phyloP scores from a whole-genome alignment of 2,888 invertebrate species.

The Thecophora atra region DNA sequence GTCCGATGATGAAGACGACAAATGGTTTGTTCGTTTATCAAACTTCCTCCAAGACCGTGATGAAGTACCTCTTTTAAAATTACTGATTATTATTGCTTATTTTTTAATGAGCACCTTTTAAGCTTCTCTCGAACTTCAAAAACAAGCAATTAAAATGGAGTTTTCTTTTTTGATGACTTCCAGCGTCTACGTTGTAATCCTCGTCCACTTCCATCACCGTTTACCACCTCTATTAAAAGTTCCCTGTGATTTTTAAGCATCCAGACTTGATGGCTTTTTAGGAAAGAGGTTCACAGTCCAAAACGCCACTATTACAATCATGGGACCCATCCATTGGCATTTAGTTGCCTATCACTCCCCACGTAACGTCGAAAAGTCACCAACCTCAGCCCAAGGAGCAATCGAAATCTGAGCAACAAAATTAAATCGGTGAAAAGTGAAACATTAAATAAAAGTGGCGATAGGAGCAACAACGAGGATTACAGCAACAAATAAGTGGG shows the following conservation, averaged over 20 bases:
- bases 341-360: neutral
- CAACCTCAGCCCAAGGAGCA: neutral
- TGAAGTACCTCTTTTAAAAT: neutral
- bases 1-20: too few relatives aligned
- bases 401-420: neutral
- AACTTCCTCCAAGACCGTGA: too few relatives aligned
- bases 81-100: neutral
- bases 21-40: too few relatives aligned
- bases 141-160: constrained; percentile 5
- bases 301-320: neutral
- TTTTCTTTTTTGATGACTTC: neutral
- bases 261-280: too few relatives aligned
- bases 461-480: constrained; percentile 44
- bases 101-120: neutral
- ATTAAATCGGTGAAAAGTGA: constrained; percentile 23
- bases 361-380: neutral
- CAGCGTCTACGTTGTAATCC: neutral
- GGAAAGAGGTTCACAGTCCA: too few relatives aligned
- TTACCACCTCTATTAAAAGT: neutral
- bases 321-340: neutral
- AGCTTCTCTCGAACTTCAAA: neutral
- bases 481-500: constrained; percentile 9
- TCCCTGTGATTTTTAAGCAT: too few relatives aligned
- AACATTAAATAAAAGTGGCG: constrained; percentile 35
- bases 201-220: neutral